Percentiles rank a stretch among this genome's conserved stretches.
These are phyloP conservation scores for Candidula unifasciata DNA, from an alignment of 2,888 invertebrate species.

Conservation along the genomic window DNA sequence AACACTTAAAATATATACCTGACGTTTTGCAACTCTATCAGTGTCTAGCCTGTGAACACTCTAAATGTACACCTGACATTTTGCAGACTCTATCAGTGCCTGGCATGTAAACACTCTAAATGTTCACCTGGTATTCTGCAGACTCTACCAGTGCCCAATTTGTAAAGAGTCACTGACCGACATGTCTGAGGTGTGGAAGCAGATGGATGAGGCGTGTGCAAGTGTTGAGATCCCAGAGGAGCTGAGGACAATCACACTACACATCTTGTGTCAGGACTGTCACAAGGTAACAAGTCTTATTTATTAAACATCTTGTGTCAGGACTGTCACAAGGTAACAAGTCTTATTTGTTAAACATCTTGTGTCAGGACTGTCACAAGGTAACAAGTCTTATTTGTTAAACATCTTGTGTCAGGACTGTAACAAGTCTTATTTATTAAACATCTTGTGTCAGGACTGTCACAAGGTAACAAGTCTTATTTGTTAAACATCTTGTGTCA, in stretches of 20 bases:
- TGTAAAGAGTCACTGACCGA: conserved; percentile 92
- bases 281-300: conserved; percentile 84
- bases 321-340: no score
- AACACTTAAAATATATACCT: no score
- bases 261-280: conserved; percentile 93
- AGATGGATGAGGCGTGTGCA: conserved; percentile 88
- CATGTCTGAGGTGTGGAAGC: conserved; percentile 89
- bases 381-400: no score
- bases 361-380: no score
- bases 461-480: no score
- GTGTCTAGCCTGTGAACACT: no score
- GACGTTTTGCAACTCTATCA: no score
- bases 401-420: no score
- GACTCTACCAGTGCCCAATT: conserved; percentile 92
- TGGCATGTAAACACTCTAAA: conserved; percentile 88
- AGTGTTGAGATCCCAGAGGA: conserved; percentile 90
- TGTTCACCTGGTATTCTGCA: conserved; percentile 72
- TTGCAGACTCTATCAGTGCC: conserved; percentile 89
- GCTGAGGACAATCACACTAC: conserved; percentile 87
- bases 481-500: no score
- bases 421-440: no score
- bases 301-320: background rate
- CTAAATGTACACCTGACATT: background rate
- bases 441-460: no score
- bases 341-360: background rate